phyloP scores from a whole-genome alignment of 2,888 invertebrate species.

The Cremastinae sp. region DNA sequence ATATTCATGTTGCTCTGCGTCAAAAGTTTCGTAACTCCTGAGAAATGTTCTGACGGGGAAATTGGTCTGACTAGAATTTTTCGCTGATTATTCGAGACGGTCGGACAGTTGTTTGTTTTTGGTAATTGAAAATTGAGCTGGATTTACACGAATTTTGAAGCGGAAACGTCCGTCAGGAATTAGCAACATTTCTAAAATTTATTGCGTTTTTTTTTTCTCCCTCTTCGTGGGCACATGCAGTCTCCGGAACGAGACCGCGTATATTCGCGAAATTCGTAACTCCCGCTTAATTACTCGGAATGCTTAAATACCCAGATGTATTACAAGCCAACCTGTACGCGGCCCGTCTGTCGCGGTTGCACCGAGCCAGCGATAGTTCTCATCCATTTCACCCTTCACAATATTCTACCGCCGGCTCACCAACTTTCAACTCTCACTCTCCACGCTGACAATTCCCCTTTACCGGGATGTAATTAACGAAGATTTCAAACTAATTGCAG shows the following conservation, averaged over 20 bases:
- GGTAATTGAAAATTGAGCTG: too few relatives aligned
- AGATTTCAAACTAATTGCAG: slow-evolving; percentile 43
- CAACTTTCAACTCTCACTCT: slow-evolving; percentile 22
- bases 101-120: too few relatives aligned
- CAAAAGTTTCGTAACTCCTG: not conserved
- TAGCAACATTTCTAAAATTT: too few relatives aligned
- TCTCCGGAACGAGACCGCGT: slow-evolving; percentile 3
- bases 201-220: slow-evolving; percentile 2
- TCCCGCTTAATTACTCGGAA: slow-evolving; percentile 72
- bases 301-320: slow-evolving; percentile 72
- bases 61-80: too few relatives aligned
- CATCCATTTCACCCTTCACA: slow-evolving; percentile 38
- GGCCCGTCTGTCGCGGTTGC: slow-evolving; percentile 50
- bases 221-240: not conserved
- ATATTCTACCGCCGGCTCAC: slow-evolving; percentile 10
- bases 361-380: slow-evolving; percentile 35
- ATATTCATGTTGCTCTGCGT: not conserved
- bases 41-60: too few relatives aligned
- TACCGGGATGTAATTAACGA: slow-evolving; percentile 45
- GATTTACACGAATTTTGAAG: too few relatives aligned
- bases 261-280: slow-evolving; percentile 46
- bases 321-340: slow-evolving; percentile 65
- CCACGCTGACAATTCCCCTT: slow-evolving; percentile 33
- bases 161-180: too few relatives aligned
- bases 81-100: too few relatives aligned